Conservation (phyloP, 2,797 vertebrate species). For the Gambusia yucatana region DNA sequence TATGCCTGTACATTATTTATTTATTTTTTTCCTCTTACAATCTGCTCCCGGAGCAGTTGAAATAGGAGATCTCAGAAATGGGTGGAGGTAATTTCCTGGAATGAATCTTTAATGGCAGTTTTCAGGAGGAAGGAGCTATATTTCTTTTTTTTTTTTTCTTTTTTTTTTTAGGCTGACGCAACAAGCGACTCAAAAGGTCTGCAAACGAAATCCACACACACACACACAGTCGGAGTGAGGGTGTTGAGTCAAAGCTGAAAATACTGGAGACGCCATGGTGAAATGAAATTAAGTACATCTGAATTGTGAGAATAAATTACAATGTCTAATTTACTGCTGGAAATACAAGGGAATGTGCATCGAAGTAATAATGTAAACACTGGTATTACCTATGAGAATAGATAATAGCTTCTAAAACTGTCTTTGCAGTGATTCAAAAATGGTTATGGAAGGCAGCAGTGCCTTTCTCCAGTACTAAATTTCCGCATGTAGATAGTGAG, state of each 20-base stretch:
- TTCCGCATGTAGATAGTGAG: slow-evolving; percentile 53
- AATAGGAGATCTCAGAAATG: slow-evolving; percentile 42
- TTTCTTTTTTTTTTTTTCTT: too few species aligned
- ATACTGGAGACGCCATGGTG: slow-evolving; percentile 40
- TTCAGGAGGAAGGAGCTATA: slow-evolving; percentile 50
- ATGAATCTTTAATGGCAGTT: slow-evolving; percentile 79
- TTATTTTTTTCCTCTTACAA: slow-evolving; percentile 21
- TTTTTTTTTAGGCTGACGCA: slow-evolving; percentile 39
- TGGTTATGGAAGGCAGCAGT: slow-evolving; percentile 35
- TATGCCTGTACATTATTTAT: slow-evolving; percentile 21
- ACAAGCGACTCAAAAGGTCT: slow-evolving; percentile 39
- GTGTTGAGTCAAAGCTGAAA: slow-evolving; percentile 25
- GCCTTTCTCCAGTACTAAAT: slow-evolving; percentile 44
- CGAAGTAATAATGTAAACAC: slow-evolving; percentile 22
- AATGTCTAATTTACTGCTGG: slow-evolving; percentile 34
- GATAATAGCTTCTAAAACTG: slow-evolving; percentile 24
- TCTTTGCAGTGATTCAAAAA: slow-evolving; percentile 32
- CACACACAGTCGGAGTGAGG: neutral
- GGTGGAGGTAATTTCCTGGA: slow-evolving; percentile 59
- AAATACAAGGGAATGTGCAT: slow-evolving; percentile 40
- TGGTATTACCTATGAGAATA: slow-evolving; percentile 27
- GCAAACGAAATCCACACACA: slow-evolving; percentile 38
- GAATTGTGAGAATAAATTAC: slow-evolving; percentile 27
- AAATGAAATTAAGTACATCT: slow-evolving; percentile 47
- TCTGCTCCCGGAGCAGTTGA: slow-evolving; percentile 25